Evolutionary conservation across 2,797 vertebrate genomes (phyloP).

Genomic region (Coregonus ussuriensis): DNA sequence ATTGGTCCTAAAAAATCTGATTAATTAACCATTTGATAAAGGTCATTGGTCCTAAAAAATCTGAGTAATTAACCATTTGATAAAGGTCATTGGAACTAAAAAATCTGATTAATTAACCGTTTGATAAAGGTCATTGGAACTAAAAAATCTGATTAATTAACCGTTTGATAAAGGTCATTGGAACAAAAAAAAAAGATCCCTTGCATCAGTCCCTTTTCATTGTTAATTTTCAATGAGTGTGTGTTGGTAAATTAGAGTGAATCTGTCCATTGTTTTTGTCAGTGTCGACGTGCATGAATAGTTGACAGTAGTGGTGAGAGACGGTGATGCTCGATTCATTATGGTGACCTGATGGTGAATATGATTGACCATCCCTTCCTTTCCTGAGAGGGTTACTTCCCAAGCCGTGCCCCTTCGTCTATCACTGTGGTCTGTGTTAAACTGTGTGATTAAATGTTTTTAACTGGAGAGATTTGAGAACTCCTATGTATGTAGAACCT

Average conservation of each 20-base stretch:
- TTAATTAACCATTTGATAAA: background rate
- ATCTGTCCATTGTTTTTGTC: background rate
- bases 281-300: background rate
- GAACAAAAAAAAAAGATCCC: background rate
- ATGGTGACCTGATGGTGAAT: slow-evolving; percentile 14
- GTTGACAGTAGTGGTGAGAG: background rate
- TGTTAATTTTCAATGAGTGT: background rate
- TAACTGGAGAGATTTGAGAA: background rate
- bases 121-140: too few species aligned
- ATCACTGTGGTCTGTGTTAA: background rate
- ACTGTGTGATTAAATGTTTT: slow-evolving; percentile 3
- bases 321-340: slow-evolving; percentile 9
- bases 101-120: background rate
- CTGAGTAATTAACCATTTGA: background rate
- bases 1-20: background rate
- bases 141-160: background rate
- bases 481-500: background rate
- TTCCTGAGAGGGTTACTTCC: background rate
- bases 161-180: background rate
- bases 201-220: background rate
- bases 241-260: background rate
- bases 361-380: slow-evolving; percentile 7
- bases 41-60: background rate
- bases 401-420: background rate
- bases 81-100: too few species aligned